Evolutionary conservation across 1,140 invertebrate species (phyloP), one percentile per base, ranked within the genome.

Genomic region (Micrasema longulum): DNA sequence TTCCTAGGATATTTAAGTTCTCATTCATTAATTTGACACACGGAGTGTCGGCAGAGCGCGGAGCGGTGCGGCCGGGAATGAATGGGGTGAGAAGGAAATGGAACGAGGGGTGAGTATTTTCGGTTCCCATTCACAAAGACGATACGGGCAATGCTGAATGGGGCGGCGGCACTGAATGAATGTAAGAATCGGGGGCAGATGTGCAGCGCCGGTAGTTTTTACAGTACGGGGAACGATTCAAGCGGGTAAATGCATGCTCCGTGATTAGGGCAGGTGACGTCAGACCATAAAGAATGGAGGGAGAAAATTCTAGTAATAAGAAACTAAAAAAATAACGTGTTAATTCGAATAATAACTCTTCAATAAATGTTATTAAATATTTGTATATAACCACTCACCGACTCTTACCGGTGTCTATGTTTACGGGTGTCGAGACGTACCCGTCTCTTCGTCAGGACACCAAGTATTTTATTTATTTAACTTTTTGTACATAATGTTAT

Each of bases 101-200:
- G 55, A 41, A 20, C n/a, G 55, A 43, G 36, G 55, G 55, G 55
- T 60, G 55, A 41, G 55, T 60, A 60, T 60, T 60, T 52, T 60
- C 36, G 55, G 52, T 60, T 60, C 20, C 50, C 55, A 60, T 60
- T 60, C 36, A 60, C 35, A 22, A 57, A 38, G 35, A 55, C 35
- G 55, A 14, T 36, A n/a, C 26, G 14, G 26, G 26, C 7, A 22
- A 38, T 11, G 10, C 0, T 60, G 55, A 60, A 60, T 60, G 55
- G 36, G 52, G 52, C 52, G 52, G 36, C 55, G 11, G 55, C 22
- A 2, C 10, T 6, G 50, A 35, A 60, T 60, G 55, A 60, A 60
- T 55, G 52, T 5, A 16, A 14, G 52, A 31, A 14, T 31, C 43
- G 48, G 7, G n/a, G 55, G 36, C 55, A 60, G 55, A 60, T 60